Percentiles rank a stretch among this genome's conserved stretches.
These are phyloP conservation scores for Mythimna impura DNA, from an alignment of 2,888 invertebrate genomes.

Conservation along the genomic window DNA sequence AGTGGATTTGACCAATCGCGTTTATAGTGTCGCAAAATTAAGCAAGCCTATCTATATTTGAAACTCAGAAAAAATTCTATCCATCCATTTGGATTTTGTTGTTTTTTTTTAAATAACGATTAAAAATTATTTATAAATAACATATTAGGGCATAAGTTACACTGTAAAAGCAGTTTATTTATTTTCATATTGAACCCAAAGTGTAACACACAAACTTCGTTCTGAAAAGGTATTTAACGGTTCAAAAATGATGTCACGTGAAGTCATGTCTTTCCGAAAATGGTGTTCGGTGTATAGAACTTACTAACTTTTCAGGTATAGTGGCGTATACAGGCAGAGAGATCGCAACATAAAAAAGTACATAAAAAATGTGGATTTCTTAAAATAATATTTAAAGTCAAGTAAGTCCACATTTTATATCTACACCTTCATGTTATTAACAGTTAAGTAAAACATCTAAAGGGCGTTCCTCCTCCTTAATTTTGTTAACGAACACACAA, in stretches of 20 bases:
- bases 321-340: conserved; percentile 3
- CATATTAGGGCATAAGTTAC: not conserved
- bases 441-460: conserved; percentile 86
- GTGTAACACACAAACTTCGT: not conserved
- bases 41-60: too few species aligned
- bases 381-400: conserved; percentile 78
- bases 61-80: not conserved
- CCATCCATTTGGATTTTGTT: too few species aligned
- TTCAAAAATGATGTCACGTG: conserved; percentile 43
- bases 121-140: not conserved
- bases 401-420: conserved; percentile 81
- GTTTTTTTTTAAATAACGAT: not conserved
- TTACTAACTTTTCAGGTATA: conserved; percentile 7
- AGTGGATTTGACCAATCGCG: too few species aligned
- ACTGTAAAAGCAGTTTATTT: not conserved
- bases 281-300: conserved; percentile 9
- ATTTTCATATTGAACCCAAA: conserved; percentile 25
- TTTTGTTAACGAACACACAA: conserved; percentile 68
- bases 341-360: conserved; percentile 44
- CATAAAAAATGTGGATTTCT: conserved; percentile 67
- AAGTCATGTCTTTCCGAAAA: conserved; percentile 28
- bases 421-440: conserved; percentile 83
- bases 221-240: conserved; percentile 22
- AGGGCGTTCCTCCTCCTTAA: conserved; percentile 77
- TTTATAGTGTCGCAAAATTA: too few species aligned